Percentiles rank a stretch among this genome's conserved stretches.
phyloP scores from a whole-genome alignment of 2,797 vertebrate species.

The Sebastes vulpes region DNA sequence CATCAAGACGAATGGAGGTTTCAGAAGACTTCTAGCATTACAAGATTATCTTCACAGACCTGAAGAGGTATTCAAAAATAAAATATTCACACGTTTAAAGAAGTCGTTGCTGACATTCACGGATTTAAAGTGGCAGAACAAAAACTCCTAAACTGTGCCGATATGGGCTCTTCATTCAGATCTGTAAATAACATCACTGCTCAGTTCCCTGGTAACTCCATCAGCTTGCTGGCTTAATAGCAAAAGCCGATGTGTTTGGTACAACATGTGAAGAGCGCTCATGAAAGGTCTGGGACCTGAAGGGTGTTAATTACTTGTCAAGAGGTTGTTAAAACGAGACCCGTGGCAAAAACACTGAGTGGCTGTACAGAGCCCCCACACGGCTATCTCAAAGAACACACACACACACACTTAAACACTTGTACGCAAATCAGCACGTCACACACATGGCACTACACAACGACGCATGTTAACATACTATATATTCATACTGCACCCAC shows the following conservation, averaged over 20 bases:
- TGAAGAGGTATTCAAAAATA: constrained; percentile 44
- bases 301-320: constrained; percentile 79
- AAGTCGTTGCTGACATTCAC: constrained; percentile 2
- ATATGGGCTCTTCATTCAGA: constrained; percentile 16
- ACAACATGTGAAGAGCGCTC: constrained; percentile 68
- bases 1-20: constrained; percentile 12
- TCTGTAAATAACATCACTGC: constrained; percentile 47
- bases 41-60: constrained; percentile 9
- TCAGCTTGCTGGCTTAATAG: constrained; percentile 39
- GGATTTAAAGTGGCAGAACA: constrained; percentile 5
- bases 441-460: neutral
- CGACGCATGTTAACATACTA: neutral
- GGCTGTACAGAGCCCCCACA: constrained; percentile 32
- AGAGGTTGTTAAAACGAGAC: constrained; percentile 83
- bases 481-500: neutral
- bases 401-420: neutral
- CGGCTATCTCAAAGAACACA: constrained; percentile 8
- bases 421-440: neutral
- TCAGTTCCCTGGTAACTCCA: constrained; percentile 29
- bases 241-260: constrained; percentile 46
- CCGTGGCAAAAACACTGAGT: constrained; percentile 45
- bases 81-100: constrained; percentile 58
- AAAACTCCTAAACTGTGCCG: constrained; percentile 16
- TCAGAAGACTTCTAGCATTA: neutral
- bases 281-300: constrained; percentile 68